Percentiles rank a stretch among this genome's conserved stretches.
Conservation (phyloP, 2,113 vertebrate genomes). For the Furnarius figulus region DNA sequence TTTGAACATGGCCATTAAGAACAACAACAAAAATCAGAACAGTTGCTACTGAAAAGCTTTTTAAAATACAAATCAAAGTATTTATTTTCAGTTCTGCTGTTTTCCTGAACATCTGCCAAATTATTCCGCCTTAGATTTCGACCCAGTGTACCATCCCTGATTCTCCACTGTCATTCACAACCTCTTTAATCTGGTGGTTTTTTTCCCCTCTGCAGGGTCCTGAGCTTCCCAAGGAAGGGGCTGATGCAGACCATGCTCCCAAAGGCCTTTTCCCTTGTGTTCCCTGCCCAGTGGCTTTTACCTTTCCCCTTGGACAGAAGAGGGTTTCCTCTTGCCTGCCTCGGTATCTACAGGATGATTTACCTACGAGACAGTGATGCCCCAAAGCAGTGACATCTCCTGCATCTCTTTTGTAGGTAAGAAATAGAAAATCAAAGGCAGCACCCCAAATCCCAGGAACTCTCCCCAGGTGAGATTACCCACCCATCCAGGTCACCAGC, state of each 20-base stretch:
- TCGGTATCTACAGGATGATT: not conserved
- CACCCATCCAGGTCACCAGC: not conserved
- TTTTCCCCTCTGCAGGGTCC: not conserved
- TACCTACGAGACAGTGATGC: not conserved
- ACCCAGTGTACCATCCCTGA: not conserved
- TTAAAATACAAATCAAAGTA: not conserved
- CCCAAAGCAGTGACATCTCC: not conserved
- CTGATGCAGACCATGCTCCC: not conserved
- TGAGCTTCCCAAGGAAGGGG: not conserved
- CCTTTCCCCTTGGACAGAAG: not conserved
- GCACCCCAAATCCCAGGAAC: not conserved
- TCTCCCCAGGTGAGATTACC: not conserved
- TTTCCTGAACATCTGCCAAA: conserved; percentile 1
- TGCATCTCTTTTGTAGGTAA: not conserved
- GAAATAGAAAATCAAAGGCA: not conserved
- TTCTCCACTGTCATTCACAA: not conserved
- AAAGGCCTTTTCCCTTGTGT: not conserved
- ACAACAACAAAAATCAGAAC: not conserved
- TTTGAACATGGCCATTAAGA: not conserved
- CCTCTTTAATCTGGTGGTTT: not conserved
- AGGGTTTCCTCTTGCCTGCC: not conserved
- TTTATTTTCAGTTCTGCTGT: not conserved
- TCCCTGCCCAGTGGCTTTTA: not conserved
- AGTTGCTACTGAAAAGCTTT: not conserved
- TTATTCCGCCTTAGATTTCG: not conserved